A percentile compares a stretch with the other conserved stretches of the same genome.
phyloP scores from a whole-genome alignment of 2,888 invertebrate species.

The Bembecia ichneumoniformis region DNA sequence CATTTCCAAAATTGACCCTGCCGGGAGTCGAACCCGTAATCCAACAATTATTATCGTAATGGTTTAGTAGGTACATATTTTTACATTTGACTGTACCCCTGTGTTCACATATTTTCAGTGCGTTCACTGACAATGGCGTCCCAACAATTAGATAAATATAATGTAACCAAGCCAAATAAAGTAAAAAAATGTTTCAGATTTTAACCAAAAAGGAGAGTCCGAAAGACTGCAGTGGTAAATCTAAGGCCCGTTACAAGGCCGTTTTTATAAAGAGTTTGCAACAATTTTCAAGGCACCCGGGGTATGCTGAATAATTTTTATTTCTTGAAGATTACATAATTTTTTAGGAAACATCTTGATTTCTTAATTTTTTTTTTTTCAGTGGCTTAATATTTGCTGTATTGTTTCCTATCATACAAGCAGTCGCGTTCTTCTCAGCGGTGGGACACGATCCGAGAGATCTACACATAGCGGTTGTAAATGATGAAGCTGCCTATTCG shows the following conservation, averaged over 20 bases:
- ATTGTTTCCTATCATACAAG: conserved; percentile 85
- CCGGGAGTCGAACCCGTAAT: too few relatives aligned
- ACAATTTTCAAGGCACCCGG: conserved; percentile 79
- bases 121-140: too few relatives aligned
- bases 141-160: too few relatives aligned
- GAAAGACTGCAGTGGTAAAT: conserved; percentile 32
- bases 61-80: too few relatives aligned
- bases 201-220: conserved; percentile 47
- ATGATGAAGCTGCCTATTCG: conserved; percentile 77
- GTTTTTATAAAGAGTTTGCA: conserved; percentile 79
- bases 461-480: conserved; percentile 82
- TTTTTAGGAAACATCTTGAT: background rate
- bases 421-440: conserved; percentile 83
- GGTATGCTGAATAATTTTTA: conserved; percentile 55
- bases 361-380: background rate
- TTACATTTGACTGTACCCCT: too few relatives aligned
- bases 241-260: conserved; percentile 66
- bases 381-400: conserved; percentile 87
- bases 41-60: too few relatives aligned
- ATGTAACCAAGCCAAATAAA: too few relatives aligned
- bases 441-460: conserved; percentile 83
- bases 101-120: too few relatives aligned
- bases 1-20: too few relatives aligned
- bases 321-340: conserved; percentile 1
- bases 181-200: conserved; percentile 32